Percentiles rank a stretch among this genome's conserved stretches.
Conservation (phyloP, 2,797 vertebrate genomes). For the Pyrocephalus nanus region DNA sequence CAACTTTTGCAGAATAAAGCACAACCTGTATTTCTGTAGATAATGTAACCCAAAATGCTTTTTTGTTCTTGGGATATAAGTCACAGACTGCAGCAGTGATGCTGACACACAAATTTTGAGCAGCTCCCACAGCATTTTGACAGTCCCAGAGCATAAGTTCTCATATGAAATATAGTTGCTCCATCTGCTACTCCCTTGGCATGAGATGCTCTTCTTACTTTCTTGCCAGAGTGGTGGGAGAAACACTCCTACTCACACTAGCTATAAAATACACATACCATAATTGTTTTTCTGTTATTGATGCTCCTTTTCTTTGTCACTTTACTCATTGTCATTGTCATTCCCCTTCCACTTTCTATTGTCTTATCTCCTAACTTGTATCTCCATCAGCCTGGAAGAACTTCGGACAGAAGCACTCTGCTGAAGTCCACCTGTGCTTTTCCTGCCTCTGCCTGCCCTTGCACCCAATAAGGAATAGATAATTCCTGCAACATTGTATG, state of each 20-base stretch:
- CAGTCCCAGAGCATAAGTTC: background rate
- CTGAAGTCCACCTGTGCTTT: background rate
- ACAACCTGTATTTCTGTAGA: background rate
- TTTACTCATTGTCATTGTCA: background rate
- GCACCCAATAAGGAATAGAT: background rate
- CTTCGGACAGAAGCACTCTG: background rate
- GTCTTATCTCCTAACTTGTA: background rate
- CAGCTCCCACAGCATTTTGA: background rate
- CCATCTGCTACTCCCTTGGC: conserved; percentile 14
- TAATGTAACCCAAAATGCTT: background rate
- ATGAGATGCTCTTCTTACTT: background rate
- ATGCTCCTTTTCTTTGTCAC: background rate
- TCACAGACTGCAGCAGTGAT: background rate
- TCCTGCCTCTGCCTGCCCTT: background rate
- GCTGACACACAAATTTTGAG: background rate
- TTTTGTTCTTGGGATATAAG: background rate
- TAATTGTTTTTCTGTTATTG: background rate
- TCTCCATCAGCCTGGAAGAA: background rate
- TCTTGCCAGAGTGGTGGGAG: background rate
- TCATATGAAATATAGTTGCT: background rate
- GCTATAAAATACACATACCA: background rate
- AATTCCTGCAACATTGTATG: background rate
- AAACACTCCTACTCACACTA: conserved; percentile 15
- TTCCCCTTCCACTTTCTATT: background rate
- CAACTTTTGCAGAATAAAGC: background rate